Evolutionary conservation across 1,140 invertebrate species (phyloP).

Genomic region (Mizuhopecten yessoensis): DNA sequence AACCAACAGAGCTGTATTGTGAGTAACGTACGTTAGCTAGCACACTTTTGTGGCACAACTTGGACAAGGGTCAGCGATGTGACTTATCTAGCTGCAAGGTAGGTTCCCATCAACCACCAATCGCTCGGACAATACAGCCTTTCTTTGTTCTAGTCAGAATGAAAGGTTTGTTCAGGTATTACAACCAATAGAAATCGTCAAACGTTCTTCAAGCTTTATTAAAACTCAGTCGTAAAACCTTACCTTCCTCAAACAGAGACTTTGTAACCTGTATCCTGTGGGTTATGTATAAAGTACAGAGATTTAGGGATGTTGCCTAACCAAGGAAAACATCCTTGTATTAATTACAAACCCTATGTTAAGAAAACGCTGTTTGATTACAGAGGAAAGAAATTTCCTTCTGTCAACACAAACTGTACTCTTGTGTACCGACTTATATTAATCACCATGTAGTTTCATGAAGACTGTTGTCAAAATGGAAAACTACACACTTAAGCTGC

Average conservation of each 20-base stretch:
- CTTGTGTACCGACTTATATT: background rate
- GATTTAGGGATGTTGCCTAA: background rate
- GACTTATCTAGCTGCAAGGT: background rate
- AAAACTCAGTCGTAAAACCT: background rate
- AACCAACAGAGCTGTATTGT: background rate
- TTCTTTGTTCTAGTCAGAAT: constrained; percentile 7
- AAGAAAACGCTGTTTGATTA: background rate
- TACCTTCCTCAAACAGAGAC: background rate
- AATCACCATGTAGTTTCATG: background rate
- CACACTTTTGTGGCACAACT: background rate
- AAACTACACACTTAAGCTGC: no score
- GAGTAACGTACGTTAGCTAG: no score
- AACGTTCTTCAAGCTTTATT: background rate
- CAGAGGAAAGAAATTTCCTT: background rate
- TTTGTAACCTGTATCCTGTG: background rate
- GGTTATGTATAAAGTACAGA: background rate
- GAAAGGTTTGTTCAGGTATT: background rate
- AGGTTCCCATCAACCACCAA: background rate
- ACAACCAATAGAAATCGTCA: background rate
- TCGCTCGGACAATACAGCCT: background rate
- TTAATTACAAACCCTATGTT: background rate
- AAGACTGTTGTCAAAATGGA: no score
- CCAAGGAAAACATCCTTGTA: background rate
- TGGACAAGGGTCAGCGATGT: background rate
- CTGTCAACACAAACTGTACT: background rate